Evolutionary conservation across 2,797 vertebrate species (phyloP).

Genomic region (Gobionotothen gibberifrons): DNA sequence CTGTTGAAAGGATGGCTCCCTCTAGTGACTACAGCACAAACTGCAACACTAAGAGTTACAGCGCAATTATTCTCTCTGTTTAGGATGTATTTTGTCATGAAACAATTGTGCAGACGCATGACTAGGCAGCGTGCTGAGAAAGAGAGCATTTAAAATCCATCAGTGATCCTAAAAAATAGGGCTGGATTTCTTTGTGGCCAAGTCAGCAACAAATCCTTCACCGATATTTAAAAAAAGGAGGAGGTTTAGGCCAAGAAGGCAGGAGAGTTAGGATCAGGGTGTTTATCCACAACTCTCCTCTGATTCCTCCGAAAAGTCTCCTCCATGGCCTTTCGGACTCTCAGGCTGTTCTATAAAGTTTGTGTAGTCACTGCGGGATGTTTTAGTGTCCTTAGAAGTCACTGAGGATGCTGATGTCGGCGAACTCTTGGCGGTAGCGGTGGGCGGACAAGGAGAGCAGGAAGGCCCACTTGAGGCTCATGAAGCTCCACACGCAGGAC

Average conservation of each 20-base stretch:
- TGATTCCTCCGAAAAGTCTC: conserved; percentile 18
- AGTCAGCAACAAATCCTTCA: conserved; percentile 20
- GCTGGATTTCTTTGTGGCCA: conserved; percentile 4
- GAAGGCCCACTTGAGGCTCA: conserved; percentile 93
- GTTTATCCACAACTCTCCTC: not conserved
- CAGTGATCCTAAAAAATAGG: conserved; percentile 32
- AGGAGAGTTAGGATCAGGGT: not conserved
- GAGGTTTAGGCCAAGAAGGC: not conserved
- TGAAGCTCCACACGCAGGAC: conserved; percentile 93
- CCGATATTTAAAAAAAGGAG: not conserved
- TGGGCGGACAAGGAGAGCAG: conserved; percentile 87
- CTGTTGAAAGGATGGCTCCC: conserved; percentile 51
- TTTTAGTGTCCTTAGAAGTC: conserved; percentile 86
- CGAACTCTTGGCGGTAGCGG: conserved; percentile 93
- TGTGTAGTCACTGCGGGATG: conserved; percentile 6
- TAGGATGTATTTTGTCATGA: no score
- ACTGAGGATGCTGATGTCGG: conserved; percentile 95
- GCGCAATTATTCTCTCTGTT: not conserved
- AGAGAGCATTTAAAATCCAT: conserved; percentile 28
- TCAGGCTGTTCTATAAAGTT: conserved; percentile 20
- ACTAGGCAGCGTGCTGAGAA: no score
- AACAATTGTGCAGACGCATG: no score
- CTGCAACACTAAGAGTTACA: conserved; percentile 23
- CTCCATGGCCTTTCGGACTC: conserved; percentile 4
- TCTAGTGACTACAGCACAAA: conserved; percentile 58